These are phyloP conservation scores for Chloromyia formosa DNA, from an alignment of 2,888 invertebrate species.

Conservation along the genomic window DNA sequence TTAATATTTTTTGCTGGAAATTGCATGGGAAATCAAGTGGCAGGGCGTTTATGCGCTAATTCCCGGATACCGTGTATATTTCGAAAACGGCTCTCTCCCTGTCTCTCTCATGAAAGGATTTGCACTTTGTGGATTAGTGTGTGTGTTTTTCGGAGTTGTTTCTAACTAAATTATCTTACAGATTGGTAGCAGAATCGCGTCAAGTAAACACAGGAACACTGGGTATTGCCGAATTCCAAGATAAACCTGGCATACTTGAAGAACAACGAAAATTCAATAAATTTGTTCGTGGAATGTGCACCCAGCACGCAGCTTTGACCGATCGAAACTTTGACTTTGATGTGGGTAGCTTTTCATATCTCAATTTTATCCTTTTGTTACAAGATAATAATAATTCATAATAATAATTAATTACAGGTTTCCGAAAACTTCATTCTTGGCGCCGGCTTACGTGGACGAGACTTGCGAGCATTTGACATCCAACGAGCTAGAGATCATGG, in stretches of 20 bases:
- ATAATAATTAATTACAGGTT: too few species aligned
- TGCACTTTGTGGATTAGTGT: too few species aligned
- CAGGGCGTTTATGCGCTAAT: too few species aligned
- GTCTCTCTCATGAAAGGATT: too few species aligned
- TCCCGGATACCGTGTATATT: too few species aligned
- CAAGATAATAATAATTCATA: too few species aligned
- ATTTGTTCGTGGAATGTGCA: background rate
- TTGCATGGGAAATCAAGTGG: too few species aligned
- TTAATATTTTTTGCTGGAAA: too few species aligned
- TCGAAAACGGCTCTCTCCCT: too few species aligned
- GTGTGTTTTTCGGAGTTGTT: too few species aligned
- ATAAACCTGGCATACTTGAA: background rate
- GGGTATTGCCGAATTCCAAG: background rate
- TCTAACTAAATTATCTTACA: background rate
- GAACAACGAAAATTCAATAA: background rate
- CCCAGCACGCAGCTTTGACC: background rate
- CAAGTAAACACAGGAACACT: background rate
- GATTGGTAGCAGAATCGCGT: background rate
- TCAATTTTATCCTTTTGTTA: too few species aligned
- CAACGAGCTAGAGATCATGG: conserved; percentile 35
- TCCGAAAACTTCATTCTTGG: conserved; percentile 15
- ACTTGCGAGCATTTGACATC: conserved; percentile 22
- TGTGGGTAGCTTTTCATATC: background rate
- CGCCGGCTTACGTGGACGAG: conserved; percentile 12
- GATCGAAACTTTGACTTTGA: background rate